Base-by-base conservation (phyloP, 2,888 invertebrate species). In the Amblyjoppa fuscipennis region DNA sequence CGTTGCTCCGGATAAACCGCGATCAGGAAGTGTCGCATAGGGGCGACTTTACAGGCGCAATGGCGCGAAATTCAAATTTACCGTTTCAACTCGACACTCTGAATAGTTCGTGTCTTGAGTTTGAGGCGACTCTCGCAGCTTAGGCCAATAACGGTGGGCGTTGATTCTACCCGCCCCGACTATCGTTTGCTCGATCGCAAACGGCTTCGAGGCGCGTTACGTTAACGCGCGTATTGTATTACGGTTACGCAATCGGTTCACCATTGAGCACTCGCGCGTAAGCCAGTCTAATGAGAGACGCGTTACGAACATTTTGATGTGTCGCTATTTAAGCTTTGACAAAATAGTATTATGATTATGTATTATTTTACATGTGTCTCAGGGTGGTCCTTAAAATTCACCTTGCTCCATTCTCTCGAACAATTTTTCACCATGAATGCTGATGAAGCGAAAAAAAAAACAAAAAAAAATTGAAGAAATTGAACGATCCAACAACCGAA, bases 81-180 rank as follows among this genome's bases (percentile, higher is more conserved):
- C 56, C 11, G 9, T 11, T 56, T 56, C 25, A 25, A 25, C 25
- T 3, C 25, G 25, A 56, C 25, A 25, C 56, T 7, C 20, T 25
- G 56, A 56, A 56, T 56, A 56, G 56, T 20, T 56, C 11, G 56
- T 1, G 5, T 11, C 56, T 20, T 56, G 11, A 3, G 56, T 56
- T 56, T 56, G 56, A 56, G 25, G 56, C 56, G 20, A 56, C 3
- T 56, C 20, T 20, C 20, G 20, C 9, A 56, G 61, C 77, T 71
- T 66, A 81, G 68, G 79, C 66, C 69, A 31, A 45, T 38, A 74
- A 74, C 59, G 28, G 28, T 25, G 13, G 13, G 59, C 56, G 73
- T 74, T 74, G 41, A 74, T 59, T 56, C 56, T 28, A 28, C 9
- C 56, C 73, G 6, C 20, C 9, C 41, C 41, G 13, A n/a, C 41